Conservation (phyloP, 2,888 invertebrate species). For the Perizoma affinitatum region DNA sequence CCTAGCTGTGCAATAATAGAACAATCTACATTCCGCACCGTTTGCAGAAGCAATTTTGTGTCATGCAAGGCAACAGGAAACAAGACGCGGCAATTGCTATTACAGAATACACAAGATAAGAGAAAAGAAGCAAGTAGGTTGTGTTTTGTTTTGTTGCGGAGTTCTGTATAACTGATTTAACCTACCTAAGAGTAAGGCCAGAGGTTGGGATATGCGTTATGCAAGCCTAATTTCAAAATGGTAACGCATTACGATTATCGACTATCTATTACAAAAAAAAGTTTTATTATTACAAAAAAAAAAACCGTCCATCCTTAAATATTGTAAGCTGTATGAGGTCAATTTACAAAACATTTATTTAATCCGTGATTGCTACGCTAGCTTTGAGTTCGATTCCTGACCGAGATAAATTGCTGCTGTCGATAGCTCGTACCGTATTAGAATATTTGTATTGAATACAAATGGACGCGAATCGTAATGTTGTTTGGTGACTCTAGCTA, state of each 20-base stretch:
- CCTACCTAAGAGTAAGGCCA: neutral
- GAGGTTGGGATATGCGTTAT: neutral
- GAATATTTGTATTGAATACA: constrained; percentile 76
- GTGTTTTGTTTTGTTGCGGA: neutral
- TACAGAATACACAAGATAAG: constrained; percentile 13
- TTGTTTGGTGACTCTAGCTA: constrained; percentile 28
- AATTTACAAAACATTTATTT: neutral
- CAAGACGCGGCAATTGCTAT: constrained; percentile 61
- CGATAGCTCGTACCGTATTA: constrained; percentile 75
- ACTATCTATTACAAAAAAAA: too few relatives aligned
- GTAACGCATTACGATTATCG: too few relatives aligned
- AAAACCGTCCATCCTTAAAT: too few relatives aligned
- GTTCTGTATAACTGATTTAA: neutral
- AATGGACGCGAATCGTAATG: constrained; percentile 58
- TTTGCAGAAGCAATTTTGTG: constrained; percentile 76
- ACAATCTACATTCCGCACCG: constrained; percentile 74
- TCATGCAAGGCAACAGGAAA: constrained; percentile 73
- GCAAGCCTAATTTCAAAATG: too few relatives aligned
- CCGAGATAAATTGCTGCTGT: constrained; percentile 72
- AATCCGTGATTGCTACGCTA: constrained; percentile 8
- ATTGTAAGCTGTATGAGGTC: too few relatives aligned
- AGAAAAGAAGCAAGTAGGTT: constrained; percentile 11
- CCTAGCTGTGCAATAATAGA: constrained; percentile 67
- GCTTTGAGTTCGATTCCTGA: constrained; percentile 67
- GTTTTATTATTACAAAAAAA: too few relatives aligned